Conservation (phyloP, 2,888 invertebrate species). For the Drosophila affinis region DNA sequence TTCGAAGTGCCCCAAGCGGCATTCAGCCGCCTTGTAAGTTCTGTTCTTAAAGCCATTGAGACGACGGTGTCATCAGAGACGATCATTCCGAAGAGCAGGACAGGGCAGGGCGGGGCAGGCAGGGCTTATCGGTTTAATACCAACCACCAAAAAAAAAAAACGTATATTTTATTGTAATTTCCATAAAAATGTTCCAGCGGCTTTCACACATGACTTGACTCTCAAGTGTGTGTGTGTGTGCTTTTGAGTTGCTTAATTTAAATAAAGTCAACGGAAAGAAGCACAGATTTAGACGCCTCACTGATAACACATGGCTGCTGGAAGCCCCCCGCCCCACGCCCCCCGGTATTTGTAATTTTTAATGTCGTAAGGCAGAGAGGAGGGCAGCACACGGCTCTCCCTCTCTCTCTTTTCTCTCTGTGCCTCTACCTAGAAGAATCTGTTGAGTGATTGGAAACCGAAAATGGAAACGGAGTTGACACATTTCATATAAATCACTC, state of each 20-base stretch:
- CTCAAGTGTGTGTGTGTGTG: conserved; percentile 10
- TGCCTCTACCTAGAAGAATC: conserved; percentile 50
- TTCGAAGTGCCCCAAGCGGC: background rate
- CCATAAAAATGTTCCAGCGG: conserved; percentile 63
- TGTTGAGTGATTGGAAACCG: conserved; percentile 55
- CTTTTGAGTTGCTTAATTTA: conserved; percentile 70
- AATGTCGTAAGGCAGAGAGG: conserved; percentile 32
- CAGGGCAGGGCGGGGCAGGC: background rate
- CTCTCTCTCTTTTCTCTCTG: background rate
- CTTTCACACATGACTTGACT: conserved; percentile 38
- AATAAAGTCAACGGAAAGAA: conserved; percentile 60
- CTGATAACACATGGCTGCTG: conserved; percentile 60
- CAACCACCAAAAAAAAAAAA: conserved; percentile 29
- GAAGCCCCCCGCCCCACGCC: no score
- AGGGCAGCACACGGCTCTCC: background rate
- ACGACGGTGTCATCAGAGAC: background rate
- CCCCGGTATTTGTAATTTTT: conserved; percentile 24
- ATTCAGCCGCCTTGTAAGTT: background rate
- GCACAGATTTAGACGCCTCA: conserved; percentile 46
- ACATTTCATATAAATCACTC: conserved; percentile 65
- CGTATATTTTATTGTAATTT: conserved; percentile 62
- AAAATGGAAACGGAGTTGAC: conserved; percentile 32
- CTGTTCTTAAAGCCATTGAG: background rate
- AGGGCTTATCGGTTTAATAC: conserved; percentile 55
- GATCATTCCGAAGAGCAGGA: background rate